Evolutionary conservation across 1,140 invertebrate species (phyloP).

Genomic region (Drosophila ohnishii): DNA sequence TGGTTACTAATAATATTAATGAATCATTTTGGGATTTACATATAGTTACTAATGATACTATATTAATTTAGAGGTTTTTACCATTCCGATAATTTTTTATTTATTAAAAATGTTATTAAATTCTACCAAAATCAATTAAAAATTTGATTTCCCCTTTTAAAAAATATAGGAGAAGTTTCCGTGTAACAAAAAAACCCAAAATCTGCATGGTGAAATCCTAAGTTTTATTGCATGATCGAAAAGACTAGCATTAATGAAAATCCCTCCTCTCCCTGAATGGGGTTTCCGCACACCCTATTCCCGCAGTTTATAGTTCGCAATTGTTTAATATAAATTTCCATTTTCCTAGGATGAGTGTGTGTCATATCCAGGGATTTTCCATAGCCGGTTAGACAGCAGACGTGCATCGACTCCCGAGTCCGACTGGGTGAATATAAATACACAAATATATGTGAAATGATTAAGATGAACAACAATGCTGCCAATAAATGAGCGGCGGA

Average conservation of each 20-base stretch:
- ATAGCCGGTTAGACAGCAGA: conserved; percentile 5
- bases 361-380: conserved; percentile 47
- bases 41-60: too few species aligned
- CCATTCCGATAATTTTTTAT: too few species aligned
- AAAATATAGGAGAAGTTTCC: too few species aligned
- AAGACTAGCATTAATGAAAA: neutral
- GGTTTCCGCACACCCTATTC: neutral
- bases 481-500: conserved; percentile 33
- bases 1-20: too few species aligned
- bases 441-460: conserved; percentile 22
- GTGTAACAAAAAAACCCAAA: too few species aligned
- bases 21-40: too few species aligned
- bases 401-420: conserved; percentile 6
- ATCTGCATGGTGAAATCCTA: neutral
- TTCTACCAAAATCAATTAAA: too few species aligned
- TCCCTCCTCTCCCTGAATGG: neutral
- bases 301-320: neutral
- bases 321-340: conserved; percentile 5
- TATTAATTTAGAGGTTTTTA: too few species aligned
- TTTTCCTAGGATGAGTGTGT: conserved; percentile 5
- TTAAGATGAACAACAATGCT: conserved; percentile 46
- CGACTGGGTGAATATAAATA: conserved; percentile 9
- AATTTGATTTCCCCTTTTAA: too few species aligned
- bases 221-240: conserved; percentile 2
- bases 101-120: too few species aligned